A percentile compares a stretch with the other conserved stretches of the same genome.
Conservation (phyloP, 2,888 invertebrate genomes). For the Hypena proboscidalis region DNA sequence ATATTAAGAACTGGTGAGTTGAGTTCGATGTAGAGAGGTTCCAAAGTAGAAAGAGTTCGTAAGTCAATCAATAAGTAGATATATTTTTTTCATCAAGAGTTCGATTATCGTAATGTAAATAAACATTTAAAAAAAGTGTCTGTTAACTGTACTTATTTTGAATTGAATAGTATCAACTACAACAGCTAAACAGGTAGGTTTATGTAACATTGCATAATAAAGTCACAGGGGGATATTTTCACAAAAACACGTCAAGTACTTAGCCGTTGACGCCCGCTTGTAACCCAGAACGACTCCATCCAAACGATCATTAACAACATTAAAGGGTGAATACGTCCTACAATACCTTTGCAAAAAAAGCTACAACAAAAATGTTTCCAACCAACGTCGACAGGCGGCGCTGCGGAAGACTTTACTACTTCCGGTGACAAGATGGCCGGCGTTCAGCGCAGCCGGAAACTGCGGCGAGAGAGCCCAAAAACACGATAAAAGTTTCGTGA, state of each 20-base stretch:
- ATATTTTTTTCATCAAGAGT: too few species aligned
- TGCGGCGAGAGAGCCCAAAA: slow-evolving; percentile 67
- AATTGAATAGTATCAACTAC: too few species aligned
- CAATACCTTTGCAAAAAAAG: slow-evolving; percentile 42
- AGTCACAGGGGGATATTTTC: neutral
- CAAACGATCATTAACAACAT: slow-evolving; percentile 29
- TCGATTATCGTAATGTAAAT: too few species aligned
- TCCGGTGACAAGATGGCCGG: slow-evolving; percentile 82
- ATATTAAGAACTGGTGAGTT: slow-evolving; percentile 22
- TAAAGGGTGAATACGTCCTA: slow-evolving; percentile 30
- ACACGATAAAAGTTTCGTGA: slow-evolving; percentile 56
- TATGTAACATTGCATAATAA: too few species aligned
- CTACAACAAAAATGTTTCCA: slow-evolving; percentile 56
- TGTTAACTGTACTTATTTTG: too few species aligned
- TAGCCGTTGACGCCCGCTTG: slow-evolving; percentile 5
- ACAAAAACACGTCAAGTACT: slow-evolving; percentile 5
- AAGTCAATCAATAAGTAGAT: too few species aligned
- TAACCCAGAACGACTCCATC: slow-evolving; percentile 10
- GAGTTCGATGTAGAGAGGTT: too few species aligned
- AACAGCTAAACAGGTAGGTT: too few species aligned
- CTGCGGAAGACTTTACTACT: slow-evolving; percentile 84
- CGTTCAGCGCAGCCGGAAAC: slow-evolving; percentile 77
- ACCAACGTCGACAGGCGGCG: slow-evolving; percentile 64
- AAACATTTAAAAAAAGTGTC: too few species aligned
- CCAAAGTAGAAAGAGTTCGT: too few species aligned